Evolutionary conservation across 2,797 vertebrate species (phyloP), one percentile per base, ranked within the genome.

Genomic region (Catamblyrhynchus diadema): DNA sequence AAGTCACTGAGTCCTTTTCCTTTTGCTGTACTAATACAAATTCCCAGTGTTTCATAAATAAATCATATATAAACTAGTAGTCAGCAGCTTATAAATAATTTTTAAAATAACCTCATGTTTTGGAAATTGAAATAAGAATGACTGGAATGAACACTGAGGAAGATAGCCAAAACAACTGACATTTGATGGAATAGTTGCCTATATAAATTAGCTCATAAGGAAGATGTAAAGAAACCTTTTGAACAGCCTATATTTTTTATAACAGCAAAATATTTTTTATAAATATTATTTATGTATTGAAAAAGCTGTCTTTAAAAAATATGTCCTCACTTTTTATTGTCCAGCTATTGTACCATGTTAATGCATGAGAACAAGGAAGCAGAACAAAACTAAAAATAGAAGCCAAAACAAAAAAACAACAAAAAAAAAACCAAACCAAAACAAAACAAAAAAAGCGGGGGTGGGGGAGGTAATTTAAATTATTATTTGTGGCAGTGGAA

Each of bases 401-500:
- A 69, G 20, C 0, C 0, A 33, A 53, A 62, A 33, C n/a, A n/a
- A n/a, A n/a, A n/a, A n/a, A n/a, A n/a, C n/a, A n/a, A n/a, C n/a
- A n/a, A n/a, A n/a, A n/a, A n/a, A n/a, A n/a, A n/a, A n/a, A n/a
- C n/a, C n/a, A n/a, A n/a, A n/a, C n/a, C n/a, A 25, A 14, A 44
- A 12, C 7, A 4, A 19, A 44, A 45, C 23, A 45, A 24, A 18
- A 27, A 24, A 32, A 20, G 1, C 1, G 1, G 2, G 5, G 1
- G 16, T 17, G 12, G 12, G 6, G 6, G 5, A 3, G 4, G 8
- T 19, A 25, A 59, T 80, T 22, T 41, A 56, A 35, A 72, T 53
- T 71, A 32, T 61, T 75, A 51, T 92, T 69, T 71, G 21, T 81
- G 57, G 47, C 27, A 50, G n/a, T 74, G n/a, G 32, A 87, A 95